Conservation (phyloP, 2,113 vertebrate species). For the Anarrhichthys ocellatus region DNA sequence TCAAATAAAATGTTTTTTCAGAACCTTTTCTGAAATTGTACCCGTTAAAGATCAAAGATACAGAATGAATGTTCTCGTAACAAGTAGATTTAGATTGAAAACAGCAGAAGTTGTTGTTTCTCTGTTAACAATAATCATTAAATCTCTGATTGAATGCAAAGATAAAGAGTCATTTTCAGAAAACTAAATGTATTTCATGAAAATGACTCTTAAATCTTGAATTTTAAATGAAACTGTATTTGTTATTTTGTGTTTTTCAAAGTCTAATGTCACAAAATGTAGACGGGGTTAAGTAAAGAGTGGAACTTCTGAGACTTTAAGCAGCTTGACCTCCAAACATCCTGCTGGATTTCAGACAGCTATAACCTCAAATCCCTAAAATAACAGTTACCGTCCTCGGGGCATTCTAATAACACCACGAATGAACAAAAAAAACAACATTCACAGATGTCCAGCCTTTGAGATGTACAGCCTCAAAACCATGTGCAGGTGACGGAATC, state of each 20-base stretch:
- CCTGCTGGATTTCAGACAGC: conserved; percentile 29
- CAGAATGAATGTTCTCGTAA: neutral
- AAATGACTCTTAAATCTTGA: neutral
- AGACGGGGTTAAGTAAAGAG: conserved; percentile 3
- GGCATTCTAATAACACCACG: conserved; percentile 12
- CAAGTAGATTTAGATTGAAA: neutral
- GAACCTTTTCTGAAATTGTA: too few relatives aligned
- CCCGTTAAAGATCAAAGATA: neutral
- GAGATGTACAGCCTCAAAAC: conserved; percentile 11
- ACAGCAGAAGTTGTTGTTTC: neutral
- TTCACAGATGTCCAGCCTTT: neutral
- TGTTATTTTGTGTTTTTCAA: neutral
- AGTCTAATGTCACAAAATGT: neutral
- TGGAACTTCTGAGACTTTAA: neutral
- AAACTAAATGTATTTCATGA: neutral
- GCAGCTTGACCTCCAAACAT: conserved; percentile 19
- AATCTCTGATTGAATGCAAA: neutral
- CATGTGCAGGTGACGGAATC: conserved; percentile 28
- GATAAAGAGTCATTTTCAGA: neutral
- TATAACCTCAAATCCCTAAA: conserved; percentile 25
- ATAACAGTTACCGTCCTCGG: conserved; percentile 12
- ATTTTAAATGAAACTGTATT: neutral
- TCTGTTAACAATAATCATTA: neutral
- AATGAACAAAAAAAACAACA: conserved; percentile 17
- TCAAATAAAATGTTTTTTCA: too few relatives aligned